These are phyloP conservation scores for Larimichthys crocea DNA, from an alignment of 2,113 vertebrate genomes.

Conservation along the genomic window DNA sequence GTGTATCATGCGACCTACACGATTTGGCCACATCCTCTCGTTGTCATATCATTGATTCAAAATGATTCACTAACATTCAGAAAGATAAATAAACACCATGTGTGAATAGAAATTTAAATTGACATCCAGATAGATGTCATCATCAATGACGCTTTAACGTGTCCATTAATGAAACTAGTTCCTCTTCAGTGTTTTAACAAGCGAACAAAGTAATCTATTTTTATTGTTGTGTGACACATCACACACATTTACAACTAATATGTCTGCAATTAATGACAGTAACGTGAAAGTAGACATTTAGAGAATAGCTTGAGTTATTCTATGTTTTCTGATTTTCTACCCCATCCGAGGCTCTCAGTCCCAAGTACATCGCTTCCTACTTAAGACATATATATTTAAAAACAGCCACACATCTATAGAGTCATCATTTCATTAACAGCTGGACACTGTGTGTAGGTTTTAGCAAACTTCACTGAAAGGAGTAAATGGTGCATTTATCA, in stretches of 20 bases:
- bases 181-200: neutral
- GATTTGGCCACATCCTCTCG: no score
- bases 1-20: no score
- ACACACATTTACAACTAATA: conserved; percentile 10
- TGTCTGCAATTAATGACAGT: conserved; percentile 17
- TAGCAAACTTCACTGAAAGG: neutral
- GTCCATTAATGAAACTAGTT: neutral
- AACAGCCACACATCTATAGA: neutral
- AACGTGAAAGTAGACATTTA: neutral
- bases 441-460: neutral
- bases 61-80: no score
- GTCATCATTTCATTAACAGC: neutral
- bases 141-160: conserved; percentile 12
- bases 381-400: neutral
- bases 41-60: no score
- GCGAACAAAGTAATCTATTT: neutral
- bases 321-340: neutral
- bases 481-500: neutral
- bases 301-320: neutral
- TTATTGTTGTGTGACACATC: neutral
- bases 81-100: no score
- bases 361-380: neutral
- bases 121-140: neutral
- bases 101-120: conserved; percentile 1
- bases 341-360: neutral